Conservation (phyloP, 2,113 vertebrate genomes). For the Trogon melanurus region DNA sequence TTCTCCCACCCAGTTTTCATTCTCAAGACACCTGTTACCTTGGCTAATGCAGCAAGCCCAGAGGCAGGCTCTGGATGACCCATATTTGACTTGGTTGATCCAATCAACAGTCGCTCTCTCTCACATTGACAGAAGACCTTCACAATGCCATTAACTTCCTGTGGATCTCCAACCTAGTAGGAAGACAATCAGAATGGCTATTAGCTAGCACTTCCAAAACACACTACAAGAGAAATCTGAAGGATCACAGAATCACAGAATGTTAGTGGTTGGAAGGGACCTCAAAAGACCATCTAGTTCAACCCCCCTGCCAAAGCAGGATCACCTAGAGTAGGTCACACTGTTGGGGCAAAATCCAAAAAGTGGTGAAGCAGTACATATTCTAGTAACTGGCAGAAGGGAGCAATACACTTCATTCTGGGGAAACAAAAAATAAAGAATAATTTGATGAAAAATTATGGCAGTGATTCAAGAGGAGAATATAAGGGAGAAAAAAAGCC, state of each 20-base stretch:
- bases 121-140: constrained; percentile 79
- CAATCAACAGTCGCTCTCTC: constrained; percentile 85
- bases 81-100: constrained; percentile 98
- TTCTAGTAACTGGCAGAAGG: background rate
- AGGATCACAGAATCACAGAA: background rate
- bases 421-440: background rate
- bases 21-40: constrained; percentile 76
- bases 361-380: background rate
- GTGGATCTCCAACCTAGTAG: constrained; percentile 91
- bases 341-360: background rate
- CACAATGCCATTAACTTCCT: constrained; percentile 88
- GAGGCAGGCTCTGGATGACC: constrained; percentile 95
- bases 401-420: background rate
- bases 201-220: background rate
- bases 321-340: no score
- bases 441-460: background rate
- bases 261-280: no score
- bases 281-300: no score
- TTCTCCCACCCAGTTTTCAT: background rate
- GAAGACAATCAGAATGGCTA: background rate
- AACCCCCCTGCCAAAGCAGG: no score
- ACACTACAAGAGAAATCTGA: background rate
- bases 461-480: background rate
- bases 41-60: constrained; percentile 88
- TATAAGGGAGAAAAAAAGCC: background rate